These are phyloP conservation scores for Lycophotia porphyrea DNA, from an alignment of 2,888 invertebrate genomes.

Conservation along the genomic window DNA sequence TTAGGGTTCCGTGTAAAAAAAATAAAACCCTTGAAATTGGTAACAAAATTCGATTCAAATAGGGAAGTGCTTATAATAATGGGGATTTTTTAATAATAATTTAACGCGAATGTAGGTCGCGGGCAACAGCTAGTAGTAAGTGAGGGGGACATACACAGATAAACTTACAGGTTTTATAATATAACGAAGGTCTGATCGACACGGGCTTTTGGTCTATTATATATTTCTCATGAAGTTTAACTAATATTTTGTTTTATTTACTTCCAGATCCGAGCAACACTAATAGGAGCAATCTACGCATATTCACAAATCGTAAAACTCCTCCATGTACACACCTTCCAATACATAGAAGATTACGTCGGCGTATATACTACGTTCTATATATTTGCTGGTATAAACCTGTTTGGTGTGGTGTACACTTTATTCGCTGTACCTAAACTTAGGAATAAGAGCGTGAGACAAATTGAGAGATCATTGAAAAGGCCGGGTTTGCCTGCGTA, in stretches of 20 bases:
- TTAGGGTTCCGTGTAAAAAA: too few species aligned
- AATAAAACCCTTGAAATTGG: too few species aligned
- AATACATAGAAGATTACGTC: slow-evolving; percentile 79
- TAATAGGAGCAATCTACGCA: slow-evolving; percentile 75
- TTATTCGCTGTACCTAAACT: slow-evolving; percentile 78
- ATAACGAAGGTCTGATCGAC: too few species aligned
- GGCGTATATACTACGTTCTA: slow-evolving; percentile 82
- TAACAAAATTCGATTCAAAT: too few species aligned
- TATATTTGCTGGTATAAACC: slow-evolving; percentile 80
- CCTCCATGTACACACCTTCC: slow-evolving; percentile 78
- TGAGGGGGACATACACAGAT: too few species aligned
- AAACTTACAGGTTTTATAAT: too few species aligned
- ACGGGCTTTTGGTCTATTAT: too few species aligned
- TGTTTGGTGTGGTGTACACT: slow-evolving; percentile 81
- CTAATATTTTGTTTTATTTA: neutral
- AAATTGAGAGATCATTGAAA: slow-evolving; percentile 82
- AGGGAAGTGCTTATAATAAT: too few species aligned
- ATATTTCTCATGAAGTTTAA: too few species aligned
- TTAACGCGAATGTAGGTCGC: too few species aligned
- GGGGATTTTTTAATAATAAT: too few species aligned
- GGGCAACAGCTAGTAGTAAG: too few species aligned
- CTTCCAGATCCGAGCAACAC: slow-evolving; percentile 81
- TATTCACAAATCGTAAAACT: slow-evolving; percentile 80
- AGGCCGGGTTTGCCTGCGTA: slow-evolving; percentile 78
- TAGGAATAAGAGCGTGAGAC: slow-evolving; percentile 74